Evolutionary conservation across 2,888 invertebrate species (phyloP).

Genomic region (Drepanosiphum platanoidis): DNA sequence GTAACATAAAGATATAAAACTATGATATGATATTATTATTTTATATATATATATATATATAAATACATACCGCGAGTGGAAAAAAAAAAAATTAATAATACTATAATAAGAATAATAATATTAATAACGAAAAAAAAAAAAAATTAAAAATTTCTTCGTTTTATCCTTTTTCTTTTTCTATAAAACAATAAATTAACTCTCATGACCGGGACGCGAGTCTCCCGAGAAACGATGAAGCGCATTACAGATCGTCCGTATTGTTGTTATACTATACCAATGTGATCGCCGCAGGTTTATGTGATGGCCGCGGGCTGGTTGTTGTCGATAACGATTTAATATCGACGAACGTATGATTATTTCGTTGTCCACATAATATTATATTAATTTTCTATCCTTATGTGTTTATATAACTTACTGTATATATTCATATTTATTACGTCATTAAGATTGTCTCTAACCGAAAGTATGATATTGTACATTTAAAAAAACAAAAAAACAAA

Average conservation of each 20-base stretch:
- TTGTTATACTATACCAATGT: neutral
- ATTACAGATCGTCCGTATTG: neutral
- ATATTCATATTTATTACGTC: neutral
- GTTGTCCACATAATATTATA: neutral
- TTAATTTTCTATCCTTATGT: neutral
- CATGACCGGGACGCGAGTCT: neutral
- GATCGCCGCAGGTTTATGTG: neutral
- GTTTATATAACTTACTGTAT: slow-evolving; percentile 1
- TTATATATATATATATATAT: no score
- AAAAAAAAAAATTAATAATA: neutral
- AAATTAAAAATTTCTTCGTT: no score
- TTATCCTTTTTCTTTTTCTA: slow-evolving; percentile 22
- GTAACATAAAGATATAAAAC: neutral
- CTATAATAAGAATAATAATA: no score
- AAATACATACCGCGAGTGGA: neutral
- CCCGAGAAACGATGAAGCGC: neutral
- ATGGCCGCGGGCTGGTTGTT: neutral
- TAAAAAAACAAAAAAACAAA: neutral
- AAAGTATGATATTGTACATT: slow-evolving; percentile 30
- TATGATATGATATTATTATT: no score
- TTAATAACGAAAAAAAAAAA: no score
- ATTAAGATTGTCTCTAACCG: slow-evolving; percentile 13
- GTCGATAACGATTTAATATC: neutral
- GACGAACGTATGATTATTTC: neutral
- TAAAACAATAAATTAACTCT: neutral